These are phyloP conservation scores for Solenopsis invicta DNA, from an alignment of 1,140 invertebrate genomes.

Conservation along the genomic window DNA sequence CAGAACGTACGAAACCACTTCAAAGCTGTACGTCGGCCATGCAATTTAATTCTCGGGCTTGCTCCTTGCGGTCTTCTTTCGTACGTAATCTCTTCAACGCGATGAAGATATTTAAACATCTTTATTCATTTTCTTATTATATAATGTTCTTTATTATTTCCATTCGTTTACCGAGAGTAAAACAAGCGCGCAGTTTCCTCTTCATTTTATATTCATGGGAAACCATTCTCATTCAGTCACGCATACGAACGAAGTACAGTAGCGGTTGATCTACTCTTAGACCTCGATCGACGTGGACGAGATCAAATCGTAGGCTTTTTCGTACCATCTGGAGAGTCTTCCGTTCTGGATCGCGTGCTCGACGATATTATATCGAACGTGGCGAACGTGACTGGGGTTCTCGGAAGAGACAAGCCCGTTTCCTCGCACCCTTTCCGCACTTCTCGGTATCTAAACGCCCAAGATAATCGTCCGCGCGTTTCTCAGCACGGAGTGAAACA, in stretches of 20 bases:
- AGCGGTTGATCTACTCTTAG: conserved; percentile 18
- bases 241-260: not conserved
- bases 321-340: conserved; percentile 76
- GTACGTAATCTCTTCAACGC: not conserved
- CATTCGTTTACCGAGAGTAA: not conserved
- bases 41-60: conserved; percentile 35
- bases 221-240: not conserved
- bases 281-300: conserved; percentile 21
- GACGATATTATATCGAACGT: conserved; percentile 80
- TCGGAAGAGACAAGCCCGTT: conserved; percentile 65
- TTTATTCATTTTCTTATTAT: conserved; percentile 1
- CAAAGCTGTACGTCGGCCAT: conserved; percentile 3
- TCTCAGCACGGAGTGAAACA: conserved; percentile 71
- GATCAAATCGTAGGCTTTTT: conserved; percentile 45
- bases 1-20: conserved; percentile 11
- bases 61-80: not conserved
- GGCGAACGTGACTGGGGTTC: conserved; percentile 81
- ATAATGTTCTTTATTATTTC: conserved; percentile 8
- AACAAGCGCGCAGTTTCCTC: not conserved
- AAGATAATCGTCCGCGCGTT: conserved; percentile 76
- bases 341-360: conserved; percentile 77
- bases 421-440: conserved; percentile 68
- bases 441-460: conserved; percentile 77
- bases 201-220: not conserved
- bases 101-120: not conserved